Evolutionary conservation across 2,797 vertebrate species (phyloP).

Genomic region (Muraenolepis orangiensis): DNA sequence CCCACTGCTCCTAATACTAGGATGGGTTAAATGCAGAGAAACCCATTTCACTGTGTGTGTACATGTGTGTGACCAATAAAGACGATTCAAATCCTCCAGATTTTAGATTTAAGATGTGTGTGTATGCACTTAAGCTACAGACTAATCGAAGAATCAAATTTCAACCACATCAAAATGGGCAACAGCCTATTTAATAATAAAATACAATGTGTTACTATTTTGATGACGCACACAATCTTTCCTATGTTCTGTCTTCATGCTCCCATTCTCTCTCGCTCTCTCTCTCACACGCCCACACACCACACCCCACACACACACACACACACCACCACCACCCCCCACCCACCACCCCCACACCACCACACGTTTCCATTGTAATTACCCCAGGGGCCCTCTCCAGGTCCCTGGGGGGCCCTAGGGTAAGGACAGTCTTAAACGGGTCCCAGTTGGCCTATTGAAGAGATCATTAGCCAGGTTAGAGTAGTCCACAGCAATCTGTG

Average conservation of each 20-base stretch:
- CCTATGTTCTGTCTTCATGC: neutral
- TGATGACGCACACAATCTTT: neutral
- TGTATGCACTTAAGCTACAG: neutral
- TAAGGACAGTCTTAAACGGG: slow-evolving; percentile 66
- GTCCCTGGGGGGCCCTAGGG: slow-evolving; percentile 62
- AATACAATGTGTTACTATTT: neutral
- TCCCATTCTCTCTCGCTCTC: neutral
- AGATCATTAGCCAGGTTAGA: slow-evolving; percentile 72
- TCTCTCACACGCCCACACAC: neutral
- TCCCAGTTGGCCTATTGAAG: slow-evolving; percentile 72
- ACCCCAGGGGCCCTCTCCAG: slow-evolving; percentile 60
- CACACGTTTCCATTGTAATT: slow-evolving; percentile 69
- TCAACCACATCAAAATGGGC: neutral
- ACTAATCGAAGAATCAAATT: neutral
- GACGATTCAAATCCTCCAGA: no score
- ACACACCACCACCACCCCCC: slow-evolving; percentile 6
- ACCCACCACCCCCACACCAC: slow-evolving; percentile 10
- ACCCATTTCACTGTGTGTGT: no score
- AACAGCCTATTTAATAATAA: neutral
- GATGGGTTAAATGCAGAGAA: no score
- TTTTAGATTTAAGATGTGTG: no score
- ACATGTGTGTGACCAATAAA: no score
- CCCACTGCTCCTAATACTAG: no score
- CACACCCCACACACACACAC: slow-evolving; percentile 14
- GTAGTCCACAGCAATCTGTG: slow-evolving; percentile 59